Evolutionary conservation across 2,888 invertebrate species (phyloP), one percentile per base, ranked within the genome.

Genomic region (Allophyes oxyacanthae): DNA sequence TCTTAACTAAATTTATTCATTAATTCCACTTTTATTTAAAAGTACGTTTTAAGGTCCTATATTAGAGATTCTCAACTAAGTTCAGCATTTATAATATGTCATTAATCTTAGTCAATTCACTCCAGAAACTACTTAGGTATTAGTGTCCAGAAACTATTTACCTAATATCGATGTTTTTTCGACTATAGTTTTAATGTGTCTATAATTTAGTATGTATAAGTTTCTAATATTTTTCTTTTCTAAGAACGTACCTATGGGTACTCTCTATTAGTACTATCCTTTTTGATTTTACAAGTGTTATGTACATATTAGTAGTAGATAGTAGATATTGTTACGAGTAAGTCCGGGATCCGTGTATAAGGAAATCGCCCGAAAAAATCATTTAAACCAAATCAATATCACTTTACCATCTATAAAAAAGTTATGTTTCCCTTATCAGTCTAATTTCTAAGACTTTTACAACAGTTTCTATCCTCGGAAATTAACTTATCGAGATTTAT

Each of bases 241-340:
- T 67, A 68, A 44, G 51, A 63, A 64, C 62, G 69, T 73, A 62
- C 68, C 64, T 50, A 60, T 51, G 53, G 69, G 71, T 81, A 78
- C 74, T 78, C 60, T 64, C 72, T 78, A 76, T 79, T 76, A 78
- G 60, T 54, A 64, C 56, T 61, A 49, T 65, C 56, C 20, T 34
- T 45, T 60, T 72, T 65, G 69, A 71, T 68, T 72, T 68, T 82
- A 83, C 81, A 72, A 75, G 79, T 79, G 78, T 88, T 86, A 85
- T 91, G 91, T 91, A 91, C 83, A 91, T 91, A 91, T 89, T 91
- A 91, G 90, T 84, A 76, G 76, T 89, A 86, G 82, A 83, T 84
- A 76, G 76, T 89, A 86, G 82, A 83, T 82, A 83, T 77, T 82
- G 78, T 86, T 82, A 84, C 73, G 72, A 81, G 61, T 83, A 81